phyloP scores from a whole-genome alignment of 2,888 invertebrate genomes.

The Anoncus sp. region DNA sequence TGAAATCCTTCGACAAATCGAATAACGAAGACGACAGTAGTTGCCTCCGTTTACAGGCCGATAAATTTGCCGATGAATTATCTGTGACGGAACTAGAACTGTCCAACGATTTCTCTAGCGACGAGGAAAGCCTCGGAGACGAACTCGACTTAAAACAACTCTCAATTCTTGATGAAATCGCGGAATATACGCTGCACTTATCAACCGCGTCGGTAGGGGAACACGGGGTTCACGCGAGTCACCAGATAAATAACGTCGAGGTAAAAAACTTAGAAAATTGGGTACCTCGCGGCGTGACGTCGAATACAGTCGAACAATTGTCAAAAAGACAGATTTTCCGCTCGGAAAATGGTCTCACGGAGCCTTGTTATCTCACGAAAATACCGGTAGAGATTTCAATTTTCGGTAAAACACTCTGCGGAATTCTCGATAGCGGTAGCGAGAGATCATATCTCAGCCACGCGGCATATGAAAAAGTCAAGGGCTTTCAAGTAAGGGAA shows the following conservation, averaged over 20 bases:
- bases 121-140: no score
- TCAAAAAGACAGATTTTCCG: constrained; percentile 25
- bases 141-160: no score
- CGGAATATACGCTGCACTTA: no score
- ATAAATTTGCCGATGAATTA: no score
- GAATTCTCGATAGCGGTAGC: constrained; percentile 18
- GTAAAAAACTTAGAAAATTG: no score
- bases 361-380: constrained; percentile 5
- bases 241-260: background rate
- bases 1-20: background rate
- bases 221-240: no score
- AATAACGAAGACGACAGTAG: background rate
- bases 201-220: no score
- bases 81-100: no score
- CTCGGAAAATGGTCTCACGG: background rate
- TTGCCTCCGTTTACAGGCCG: background rate
- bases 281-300: background rate
- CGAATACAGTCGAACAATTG: background rate
- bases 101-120: no score
- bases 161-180: no score
- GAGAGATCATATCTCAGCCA: constrained; percentile 27
- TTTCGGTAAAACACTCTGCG: constrained; percentile 21
- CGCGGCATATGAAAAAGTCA: background rate
- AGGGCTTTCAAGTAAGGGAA: constrained; percentile 12
- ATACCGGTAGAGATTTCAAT: constrained; percentile 30